These are phyloP conservation scores for Sarcophilus harrisii DNA, from an alignment of 2,797 vertebrate species.

Conservation along the genomic window DNA sequence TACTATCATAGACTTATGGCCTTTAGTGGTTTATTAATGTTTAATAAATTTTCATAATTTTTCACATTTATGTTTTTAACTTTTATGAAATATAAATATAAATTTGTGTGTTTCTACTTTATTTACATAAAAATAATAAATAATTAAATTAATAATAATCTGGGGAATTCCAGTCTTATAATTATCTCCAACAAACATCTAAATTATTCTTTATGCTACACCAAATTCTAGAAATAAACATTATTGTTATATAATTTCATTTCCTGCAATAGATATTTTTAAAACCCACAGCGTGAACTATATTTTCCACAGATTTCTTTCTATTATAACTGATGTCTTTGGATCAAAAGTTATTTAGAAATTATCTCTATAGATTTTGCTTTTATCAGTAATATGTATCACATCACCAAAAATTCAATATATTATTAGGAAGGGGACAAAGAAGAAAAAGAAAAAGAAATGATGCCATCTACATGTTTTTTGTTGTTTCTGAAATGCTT, in stretches of 20 bases:
- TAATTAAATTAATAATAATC: too few relatives aligned
- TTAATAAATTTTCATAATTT: too few relatives aligned
- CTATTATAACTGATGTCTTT: not conserved
- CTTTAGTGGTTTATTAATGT: not conserved
- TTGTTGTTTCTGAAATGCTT: not conserved
- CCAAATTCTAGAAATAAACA: too few relatives aligned
- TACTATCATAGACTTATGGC: not conserved
- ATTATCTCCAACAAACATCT: too few relatives aligned
- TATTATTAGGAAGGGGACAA: not conserved
- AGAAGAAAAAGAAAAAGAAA: not conserved
- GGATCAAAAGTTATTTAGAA: not conserved
- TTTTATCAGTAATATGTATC: not conserved
- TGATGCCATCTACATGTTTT: too few relatives aligned
- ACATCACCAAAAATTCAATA: not conserved
- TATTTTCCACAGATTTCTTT: not conserved
- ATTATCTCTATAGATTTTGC: not conserved
- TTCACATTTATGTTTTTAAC: too few relatives aligned
- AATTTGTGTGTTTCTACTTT: not conserved
- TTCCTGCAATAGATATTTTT: not conserved
- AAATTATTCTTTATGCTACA: too few relatives aligned
- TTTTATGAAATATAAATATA: not conserved
- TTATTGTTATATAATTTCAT: too few relatives aligned
- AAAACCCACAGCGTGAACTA: not conserved
- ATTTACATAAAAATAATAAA: too few relatives aligned
- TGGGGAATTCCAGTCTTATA: too few relatives aligned